Evolutionary conservation across 2,113 vertebrate genomes (phyloP).

Genomic region (Emydocephalus ijimae): DNA sequence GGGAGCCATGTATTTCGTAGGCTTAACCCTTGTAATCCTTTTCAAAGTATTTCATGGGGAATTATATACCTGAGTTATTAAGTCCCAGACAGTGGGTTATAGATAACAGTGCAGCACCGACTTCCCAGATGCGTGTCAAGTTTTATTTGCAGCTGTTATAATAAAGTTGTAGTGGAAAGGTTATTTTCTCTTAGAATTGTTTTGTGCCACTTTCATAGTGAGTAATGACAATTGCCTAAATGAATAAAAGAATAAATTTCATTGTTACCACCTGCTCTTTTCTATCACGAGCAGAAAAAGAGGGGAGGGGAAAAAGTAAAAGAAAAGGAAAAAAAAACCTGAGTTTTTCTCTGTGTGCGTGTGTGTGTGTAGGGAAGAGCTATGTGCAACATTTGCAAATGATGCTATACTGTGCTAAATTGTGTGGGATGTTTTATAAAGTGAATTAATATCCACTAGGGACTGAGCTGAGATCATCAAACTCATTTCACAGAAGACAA

Average conservation of each 20-base stretch:
- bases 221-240: conserved; percentile 25
- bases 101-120: background rate
- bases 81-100: background rate
- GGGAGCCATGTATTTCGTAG: background rate
- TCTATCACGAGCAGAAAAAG: conserved; percentile 59
- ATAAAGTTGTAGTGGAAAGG: conserved; percentile 36
- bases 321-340: conserved; percentile 53
- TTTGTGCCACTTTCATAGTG: conserved; percentile 17
- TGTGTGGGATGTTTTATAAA: conserved; percentile 71
- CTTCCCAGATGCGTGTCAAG: background rate
- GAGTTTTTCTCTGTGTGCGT: background rate
- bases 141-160: conserved; percentile 24
- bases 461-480: conserved; percentile 75
- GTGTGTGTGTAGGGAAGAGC: background rate
- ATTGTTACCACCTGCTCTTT: conserved; percentile 36
- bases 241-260: conserved; percentile 25
- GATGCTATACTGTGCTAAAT: conserved; percentile 68
- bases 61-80: conserved; percentile 20
- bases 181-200: conserved; percentile 25
- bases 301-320: conserved; percentile 54
- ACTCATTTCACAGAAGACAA: conserved; percentile 79
- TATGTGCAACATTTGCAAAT: conserved; percentile 55
- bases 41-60: conserved; percentile 27
- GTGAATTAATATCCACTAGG: conserved; percentile 75
- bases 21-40: conserved; percentile 38